Conservation (phyloP, 2,113 vertebrate genomes). For the Ochotona princeps region DNA sequence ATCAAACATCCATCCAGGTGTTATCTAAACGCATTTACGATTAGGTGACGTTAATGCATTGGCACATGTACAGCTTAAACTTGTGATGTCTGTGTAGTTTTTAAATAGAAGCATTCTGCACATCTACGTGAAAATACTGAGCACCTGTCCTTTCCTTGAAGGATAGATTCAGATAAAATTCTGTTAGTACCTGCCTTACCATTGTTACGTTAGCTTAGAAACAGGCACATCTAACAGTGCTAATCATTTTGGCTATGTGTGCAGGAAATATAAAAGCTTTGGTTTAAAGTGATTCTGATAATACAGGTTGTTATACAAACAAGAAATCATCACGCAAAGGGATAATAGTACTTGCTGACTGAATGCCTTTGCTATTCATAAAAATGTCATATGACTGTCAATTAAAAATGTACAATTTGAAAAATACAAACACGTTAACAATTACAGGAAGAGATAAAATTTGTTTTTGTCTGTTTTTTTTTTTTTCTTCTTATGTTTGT, state of each 20-base stretch:
- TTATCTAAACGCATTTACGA: background rate
- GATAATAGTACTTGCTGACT: constrained; percentile 61
- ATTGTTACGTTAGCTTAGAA: constrained; percentile 46
- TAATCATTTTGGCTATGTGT: constrained; percentile 79
- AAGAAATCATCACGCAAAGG: constrained; percentile 77
- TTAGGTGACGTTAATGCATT: constrained; percentile 55
- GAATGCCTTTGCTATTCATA: constrained; percentile 75
- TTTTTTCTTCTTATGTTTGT: too few species aligned
- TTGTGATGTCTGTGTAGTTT: constrained; percentile 45
- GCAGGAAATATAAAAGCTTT: constrained; percentile 85
- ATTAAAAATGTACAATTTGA: constrained; percentile 78
- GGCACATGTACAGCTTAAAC: constrained; percentile 65
- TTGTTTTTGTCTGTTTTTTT: background rate
- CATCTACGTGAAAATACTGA: constrained; percentile 75
- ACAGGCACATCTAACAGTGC: constrained; percentile 72
- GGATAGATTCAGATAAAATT: constrained; percentile 61
- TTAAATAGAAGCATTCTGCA: constrained; percentile 68
- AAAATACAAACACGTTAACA: constrained; percentile 48
- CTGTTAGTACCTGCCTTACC: constrained; percentile 75
- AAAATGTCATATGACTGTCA: constrained; percentile 65
- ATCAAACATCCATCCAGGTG: background rate
- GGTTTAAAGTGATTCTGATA: constrained; percentile 82
- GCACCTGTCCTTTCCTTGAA: constrained; percentile 67
- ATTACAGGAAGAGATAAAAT: constrained; percentile 64
- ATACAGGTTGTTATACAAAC: constrained; percentile 80